Base-by-base conservation (phyloP, 2,888 invertebrate genomes). In the Tetragonula carbonaria region DNA sequence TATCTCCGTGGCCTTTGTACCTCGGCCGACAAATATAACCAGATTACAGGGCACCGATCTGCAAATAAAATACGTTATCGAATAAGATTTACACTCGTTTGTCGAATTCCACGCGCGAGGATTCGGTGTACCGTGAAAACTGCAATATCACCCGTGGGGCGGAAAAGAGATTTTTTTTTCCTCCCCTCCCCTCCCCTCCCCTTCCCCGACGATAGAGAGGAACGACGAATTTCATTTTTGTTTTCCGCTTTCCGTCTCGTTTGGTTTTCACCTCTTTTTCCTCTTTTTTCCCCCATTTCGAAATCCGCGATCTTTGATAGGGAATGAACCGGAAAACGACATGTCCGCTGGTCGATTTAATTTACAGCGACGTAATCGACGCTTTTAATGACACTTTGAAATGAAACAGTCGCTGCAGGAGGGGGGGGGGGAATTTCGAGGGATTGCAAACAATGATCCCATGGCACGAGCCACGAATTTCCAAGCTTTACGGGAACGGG, bases 11-110 rank as follows among this genome's bases (percentile, higher is more conserved):
- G 28, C 38, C 71, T 67, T 62, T 72, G 28, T n/a, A 55, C 3
- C 57, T 38, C 11, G 13, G 23, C 51, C 66, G n/a, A 68, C n/a
- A 67, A 16, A 55, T 72, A 53, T 66, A 80, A 80, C 71, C 28
- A 67, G 67, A 80, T 78, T 67, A 72, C 59, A 28, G 51, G 21
- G 53, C 59, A 28, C 13, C 28, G 77, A 62, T 67, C 62, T 38
- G 38, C 16, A 28, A 80, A 72, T 50, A 16, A 28, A 50, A 38
- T 18, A n/a, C 57, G 63, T 71, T 33, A 50, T 76, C n/a, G 18
- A 72, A 78, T 80, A 55, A 72, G 72, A 66, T 72, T 72, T 72
- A 72, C 51, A 18, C 33, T 62, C 38, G 33, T 16, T 50, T 55
- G 65, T 71, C 51, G 51, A 66, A 77, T 71, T 55, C 16, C 55